Evolutionary conservation across 2,797 vertebrate genomes (phyloP).

Genomic region (Mus minutoides): DNA sequence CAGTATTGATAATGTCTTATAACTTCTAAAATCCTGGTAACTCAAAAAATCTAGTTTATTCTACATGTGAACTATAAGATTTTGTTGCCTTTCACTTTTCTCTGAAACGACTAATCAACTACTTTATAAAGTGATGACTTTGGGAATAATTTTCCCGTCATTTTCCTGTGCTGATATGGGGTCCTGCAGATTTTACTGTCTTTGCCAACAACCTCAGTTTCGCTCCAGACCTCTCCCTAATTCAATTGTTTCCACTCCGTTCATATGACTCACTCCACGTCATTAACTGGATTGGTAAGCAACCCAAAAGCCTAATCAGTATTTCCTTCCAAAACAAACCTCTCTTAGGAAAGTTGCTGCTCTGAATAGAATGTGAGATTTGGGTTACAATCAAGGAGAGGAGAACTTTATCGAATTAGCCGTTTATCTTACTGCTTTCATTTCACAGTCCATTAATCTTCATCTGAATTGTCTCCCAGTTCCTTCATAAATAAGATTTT

Average conservation of each 20-base stretch:
- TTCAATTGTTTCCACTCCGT: background rate
- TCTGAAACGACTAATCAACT: background rate
- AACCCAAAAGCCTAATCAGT: slow-evolving; percentile 18
- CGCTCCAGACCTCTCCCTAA: background rate
- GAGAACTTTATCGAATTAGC: slow-evolving; percentile 54
- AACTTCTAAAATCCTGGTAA: background rate
- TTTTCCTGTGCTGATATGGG: background rate
- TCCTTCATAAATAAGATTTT: slow-evolving; percentile 62
- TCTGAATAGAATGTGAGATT: slow-evolving; percentile 50
- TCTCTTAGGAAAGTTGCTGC: slow-evolving; percentile 19
- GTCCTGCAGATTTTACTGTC: background rate
- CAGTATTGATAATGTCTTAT: background rate
- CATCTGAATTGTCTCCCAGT: slow-evolving; percentile 57
- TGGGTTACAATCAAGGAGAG: slow-evolving; percentile 9
- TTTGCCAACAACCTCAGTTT: background rate
- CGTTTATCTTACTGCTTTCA: slow-evolving; percentile 45
- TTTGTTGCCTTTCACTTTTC: background rate
- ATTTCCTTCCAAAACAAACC: slow-evolving; percentile 35
- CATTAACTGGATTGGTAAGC: slow-evolving; percentile 38
- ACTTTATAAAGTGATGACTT: background rate
- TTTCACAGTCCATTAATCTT: slow-evolving; percentile 63
- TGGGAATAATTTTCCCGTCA: background rate
- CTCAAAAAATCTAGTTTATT: background rate
- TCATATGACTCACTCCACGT: background rate
- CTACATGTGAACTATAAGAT: background rate